Evolutionary conservation across 2,888 invertebrate species (phyloP).

Genomic region (Eristalis tenax): DNA sequence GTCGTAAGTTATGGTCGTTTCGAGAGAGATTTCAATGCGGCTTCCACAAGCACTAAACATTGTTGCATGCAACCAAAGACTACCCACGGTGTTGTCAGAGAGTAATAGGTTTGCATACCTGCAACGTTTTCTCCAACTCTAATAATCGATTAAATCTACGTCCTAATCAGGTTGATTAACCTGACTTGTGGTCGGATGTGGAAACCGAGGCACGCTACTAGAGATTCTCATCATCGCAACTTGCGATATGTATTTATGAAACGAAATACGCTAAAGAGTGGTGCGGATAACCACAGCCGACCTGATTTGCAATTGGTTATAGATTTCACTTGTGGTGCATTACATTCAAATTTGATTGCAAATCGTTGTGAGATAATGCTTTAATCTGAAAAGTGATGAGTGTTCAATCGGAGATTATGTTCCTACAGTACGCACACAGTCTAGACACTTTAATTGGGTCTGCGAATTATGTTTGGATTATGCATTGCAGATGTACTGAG

Average conservation of each 20-base stretch:
- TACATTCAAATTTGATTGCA: constrained; percentile 20
- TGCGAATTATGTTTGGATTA: not conserved
- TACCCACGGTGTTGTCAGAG: not conserved
- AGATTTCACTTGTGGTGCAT: constrained; percentile 21
- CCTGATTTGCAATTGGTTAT: constrained; percentile 26
- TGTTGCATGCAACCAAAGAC: not conserved
- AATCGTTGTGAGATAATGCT: not conserved
- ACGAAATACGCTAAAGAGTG: not conserved
- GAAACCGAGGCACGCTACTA: not conserved
- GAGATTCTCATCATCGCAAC: constrained; percentile 11
- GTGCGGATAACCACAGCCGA: constrained; percentile 19
- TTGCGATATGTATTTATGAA: constrained; percentile 2
- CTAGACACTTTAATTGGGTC: not conserved
- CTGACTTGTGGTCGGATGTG: not conserved
- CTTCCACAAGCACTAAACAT: not conserved
- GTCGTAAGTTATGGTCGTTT: not conserved
- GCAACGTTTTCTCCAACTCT: not conserved
- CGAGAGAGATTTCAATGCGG: not conserved
- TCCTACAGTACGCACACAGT: not conserved
- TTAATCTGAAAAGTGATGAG: not conserved
- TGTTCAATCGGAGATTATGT: not conserved
- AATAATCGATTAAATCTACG: constrained; percentile 3
- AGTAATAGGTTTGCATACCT: not conserved
- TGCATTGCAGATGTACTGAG: not conserved
- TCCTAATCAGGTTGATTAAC: not conserved